Evolutionary conservation across 1,140 invertebrate species (phyloP).

Genomic region (Sweltsa coloradensis): DNA sequence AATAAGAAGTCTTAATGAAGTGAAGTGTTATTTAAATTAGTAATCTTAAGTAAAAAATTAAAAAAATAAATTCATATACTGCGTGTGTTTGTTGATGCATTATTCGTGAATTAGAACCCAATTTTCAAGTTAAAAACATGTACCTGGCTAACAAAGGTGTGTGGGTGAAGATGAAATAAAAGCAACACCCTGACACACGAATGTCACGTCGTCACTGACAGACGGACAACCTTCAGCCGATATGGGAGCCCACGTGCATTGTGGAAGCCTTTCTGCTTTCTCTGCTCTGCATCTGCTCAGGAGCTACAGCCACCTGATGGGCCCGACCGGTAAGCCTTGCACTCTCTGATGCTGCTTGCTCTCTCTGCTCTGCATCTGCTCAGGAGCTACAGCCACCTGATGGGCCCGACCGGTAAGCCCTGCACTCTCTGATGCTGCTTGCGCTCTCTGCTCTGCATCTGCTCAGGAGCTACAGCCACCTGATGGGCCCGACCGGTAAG

Average conservation of each 20-base stretch:
- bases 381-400: conserved; percentile 24
- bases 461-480: conserved; percentile 24
- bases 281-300: conserved; percentile 26
- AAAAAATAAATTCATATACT: too few species aligned
- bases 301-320: conserved; percentile 24
- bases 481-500: conserved; percentile 23
- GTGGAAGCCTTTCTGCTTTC: conserved; percentile 14
- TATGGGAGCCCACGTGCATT: conserved; percentile 10
- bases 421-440: neutral
- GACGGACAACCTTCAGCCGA: too few species aligned
- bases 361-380: conserved; percentile 27
- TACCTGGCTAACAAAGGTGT: too few species aligned
- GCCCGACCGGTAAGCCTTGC: conserved; percentile 20
- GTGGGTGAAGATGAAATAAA: too few species aligned
- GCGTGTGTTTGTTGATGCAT: too few species aligned
- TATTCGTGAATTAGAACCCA: too few species aligned
- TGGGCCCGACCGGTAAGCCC: conserved; percentile 20
- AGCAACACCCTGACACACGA: too few species aligned
- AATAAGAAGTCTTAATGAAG: too few species aligned
- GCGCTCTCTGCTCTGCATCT: conserved; percentile 27
- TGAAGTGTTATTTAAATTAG: too few species aligned
- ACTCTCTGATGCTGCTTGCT: conserved; percentile 4
- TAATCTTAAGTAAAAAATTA: too few species aligned
- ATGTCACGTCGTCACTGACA: too few species aligned
- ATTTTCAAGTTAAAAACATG: too few species aligned